Conservation (phyloP, 2,888 invertebrate species). For the Chymomyza amoena region DNA sequence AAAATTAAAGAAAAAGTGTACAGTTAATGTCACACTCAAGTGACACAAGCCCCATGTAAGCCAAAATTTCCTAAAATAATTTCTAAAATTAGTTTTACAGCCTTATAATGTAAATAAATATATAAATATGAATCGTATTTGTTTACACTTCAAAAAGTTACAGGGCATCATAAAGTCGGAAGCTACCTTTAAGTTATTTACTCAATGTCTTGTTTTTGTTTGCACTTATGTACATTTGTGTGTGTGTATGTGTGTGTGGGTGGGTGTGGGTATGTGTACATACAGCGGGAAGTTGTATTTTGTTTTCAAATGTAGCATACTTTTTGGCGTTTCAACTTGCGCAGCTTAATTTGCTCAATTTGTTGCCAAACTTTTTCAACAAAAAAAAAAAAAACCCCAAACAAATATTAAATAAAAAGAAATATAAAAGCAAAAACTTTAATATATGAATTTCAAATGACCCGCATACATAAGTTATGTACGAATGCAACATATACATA, state of each 20-base stretch:
- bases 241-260: not conserved
- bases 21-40: too few species aligned
- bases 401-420: not conserved
- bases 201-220: not conserved
- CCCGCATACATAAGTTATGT: not conserved
- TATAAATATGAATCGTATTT: too few species aligned
- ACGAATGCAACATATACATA: not conserved
- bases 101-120: too few species aligned
- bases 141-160: too few species aligned
- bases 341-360: conserved; percentile 53
- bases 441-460: conserved; percentile 1
- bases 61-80: too few species aligned
- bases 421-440: not conserved
- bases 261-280: conserved; percentile 27
- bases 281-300: conserved; percentile 1
- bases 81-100: too few species aligned
- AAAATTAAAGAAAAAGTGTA: too few species aligned
- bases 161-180: too few species aligned
- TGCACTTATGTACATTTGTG: not conserved
- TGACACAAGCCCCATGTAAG: too few species aligned
- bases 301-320: conserved; percentile 23
- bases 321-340: conserved; percentile 40
- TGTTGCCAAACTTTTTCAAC: conserved; percentile 30
- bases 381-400: conserved; percentile 17
- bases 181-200: not conserved